Percentiles rank a stretch among this genome's conserved stretches.
Conservation (phyloP, 2,797 vertebrate species). For the Macroramphosus scolopax region DNA sequence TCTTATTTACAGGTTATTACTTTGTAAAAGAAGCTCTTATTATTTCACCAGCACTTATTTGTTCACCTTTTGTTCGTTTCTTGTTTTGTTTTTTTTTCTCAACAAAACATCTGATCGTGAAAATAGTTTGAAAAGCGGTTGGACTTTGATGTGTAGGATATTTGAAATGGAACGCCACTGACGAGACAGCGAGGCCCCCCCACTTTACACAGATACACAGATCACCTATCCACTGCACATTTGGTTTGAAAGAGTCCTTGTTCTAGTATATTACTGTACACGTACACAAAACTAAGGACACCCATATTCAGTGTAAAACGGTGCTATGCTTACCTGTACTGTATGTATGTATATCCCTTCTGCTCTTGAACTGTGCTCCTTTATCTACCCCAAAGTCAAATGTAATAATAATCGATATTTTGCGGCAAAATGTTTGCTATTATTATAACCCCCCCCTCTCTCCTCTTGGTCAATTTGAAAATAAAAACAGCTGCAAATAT, state of each 20-base stretch:
- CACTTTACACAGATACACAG: constrained; percentile 30
- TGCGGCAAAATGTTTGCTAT: constrained; percentile 72
- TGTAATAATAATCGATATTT: constrained; percentile 73
- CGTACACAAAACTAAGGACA: constrained; percentile 65
- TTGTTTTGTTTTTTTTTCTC: neutral
- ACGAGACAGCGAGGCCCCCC: constrained; percentile 19
- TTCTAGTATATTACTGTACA: constrained; percentile 65
- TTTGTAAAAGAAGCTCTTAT: constrained; percentile 39
- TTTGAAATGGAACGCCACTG: constrained; percentile 45
- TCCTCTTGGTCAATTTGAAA: constrained; percentile 73
- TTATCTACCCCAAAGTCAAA: constrained; percentile 74
- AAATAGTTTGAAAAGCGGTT: constrained; percentile 18
- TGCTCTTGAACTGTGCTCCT: constrained; percentile 75
- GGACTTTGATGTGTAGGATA: constrained; percentile 43
- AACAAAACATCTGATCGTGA: neutral
- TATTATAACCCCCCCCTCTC: constrained; percentile 56
- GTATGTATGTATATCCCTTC: constrained; percentile 68
- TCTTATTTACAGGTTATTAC: constrained; percentile 34
- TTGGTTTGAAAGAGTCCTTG: constrained; percentile 51
- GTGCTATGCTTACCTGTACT: constrained; percentile 79
- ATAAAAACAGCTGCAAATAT: constrained; percentile 75
- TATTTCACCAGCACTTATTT: too few species aligned
- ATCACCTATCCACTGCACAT: constrained; percentile 52
- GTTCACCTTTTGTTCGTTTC: neutral
- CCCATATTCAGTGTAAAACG: constrained; percentile 75